These are phyloP conservation scores for Myotis daubentonii DNA, from an alignment of 2,797 vertebrate species.

Conservation along the genomic window DNA sequence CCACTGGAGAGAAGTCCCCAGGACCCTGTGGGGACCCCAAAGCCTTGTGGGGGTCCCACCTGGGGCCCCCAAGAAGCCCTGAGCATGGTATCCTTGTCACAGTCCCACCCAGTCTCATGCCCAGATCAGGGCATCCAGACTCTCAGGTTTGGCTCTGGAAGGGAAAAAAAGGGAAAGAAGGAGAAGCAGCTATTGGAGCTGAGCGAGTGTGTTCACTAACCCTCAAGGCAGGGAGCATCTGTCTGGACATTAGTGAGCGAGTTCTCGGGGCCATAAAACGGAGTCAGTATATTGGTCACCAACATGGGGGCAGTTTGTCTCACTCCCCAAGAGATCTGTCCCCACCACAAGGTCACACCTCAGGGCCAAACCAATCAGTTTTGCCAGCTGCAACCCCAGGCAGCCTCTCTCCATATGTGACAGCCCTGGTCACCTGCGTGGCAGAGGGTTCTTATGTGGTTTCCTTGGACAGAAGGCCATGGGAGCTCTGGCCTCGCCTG, in stretches of 20 bases:
- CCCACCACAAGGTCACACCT: constrained; percentile 17
- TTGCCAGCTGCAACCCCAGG: accelerated
- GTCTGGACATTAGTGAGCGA: not conserved
- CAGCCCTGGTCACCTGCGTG: accelerated
- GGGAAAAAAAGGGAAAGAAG: not conserved
- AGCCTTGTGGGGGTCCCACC: too few relatives aligned
- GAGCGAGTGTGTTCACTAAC: accelerated
- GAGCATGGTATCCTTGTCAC: accelerated
- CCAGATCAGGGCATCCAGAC: too few relatives aligned
- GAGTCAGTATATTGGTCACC: not conserved
- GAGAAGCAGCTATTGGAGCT: not conserved
- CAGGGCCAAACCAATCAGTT: accelerated
- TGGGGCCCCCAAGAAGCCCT: not conserved
- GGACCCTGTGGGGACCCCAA: not conserved
- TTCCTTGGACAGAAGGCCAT: not conserved
- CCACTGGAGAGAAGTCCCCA: not conserved
- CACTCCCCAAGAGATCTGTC: not conserved
- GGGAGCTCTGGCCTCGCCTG: not conserved
- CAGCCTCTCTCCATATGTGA: not conserved
- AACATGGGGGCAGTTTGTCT: not conserved
- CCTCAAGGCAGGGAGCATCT: not conserved
- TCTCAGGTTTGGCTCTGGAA: not conserved
- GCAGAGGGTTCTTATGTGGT: not conserved
- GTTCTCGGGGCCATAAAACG: not conserved
- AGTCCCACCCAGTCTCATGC: too few relatives aligned